Percentiles rank a stretch among this genome's conserved stretches.
These are phyloP conservation scores for Nesospiza acunhae DNA, from an alignment of 2,113 vertebrate genomes.

Conservation along the genomic window DNA sequence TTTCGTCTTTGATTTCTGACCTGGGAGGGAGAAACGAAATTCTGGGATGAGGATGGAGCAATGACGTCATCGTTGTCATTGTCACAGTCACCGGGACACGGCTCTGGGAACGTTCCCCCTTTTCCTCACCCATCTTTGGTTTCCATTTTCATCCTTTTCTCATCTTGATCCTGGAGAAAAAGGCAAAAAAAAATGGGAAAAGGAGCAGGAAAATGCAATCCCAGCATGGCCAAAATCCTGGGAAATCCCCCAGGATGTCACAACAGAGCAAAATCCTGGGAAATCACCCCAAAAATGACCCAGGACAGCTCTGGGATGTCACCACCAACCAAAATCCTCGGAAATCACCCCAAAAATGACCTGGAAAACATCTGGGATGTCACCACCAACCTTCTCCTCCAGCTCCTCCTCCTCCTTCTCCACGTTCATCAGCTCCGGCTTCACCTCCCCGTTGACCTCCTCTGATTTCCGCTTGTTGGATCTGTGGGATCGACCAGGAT, in stretches of 20 bases:
- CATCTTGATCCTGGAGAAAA: constrained; percentile 75
- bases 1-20: constrained; percentile 64
- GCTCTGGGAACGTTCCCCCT: not conserved
- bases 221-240: accelerated
- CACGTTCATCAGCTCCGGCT: constrained; percentile 48
- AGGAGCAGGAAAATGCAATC: not conserved
- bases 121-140: constrained; percentile 78
- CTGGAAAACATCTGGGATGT: too few species aligned
- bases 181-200: not conserved
- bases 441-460: constrained; percentile 78
- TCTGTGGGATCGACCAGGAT: not conserved
- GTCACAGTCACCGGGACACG: not conserved
- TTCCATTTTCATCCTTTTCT: constrained; percentile 88
- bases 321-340: too few species aligned
- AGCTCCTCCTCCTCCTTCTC: constrained; percentile 55
- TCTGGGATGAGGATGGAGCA: not conserved
- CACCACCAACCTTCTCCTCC: constrained; percentile 46
- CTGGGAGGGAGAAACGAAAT: constrained; percentile 55
- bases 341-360: too few species aligned
- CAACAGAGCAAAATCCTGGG: too few species aligned
- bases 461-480: constrained; percentile 86
- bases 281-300: too few species aligned
- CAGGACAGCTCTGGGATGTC: too few species aligned
- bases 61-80: accelerated
- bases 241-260: not conserved